These are phyloP conservation scores for Lasius fuliginosus DNA, from an alignment of 2,888 invertebrate genomes.

Conservation along the genomic window DNA sequence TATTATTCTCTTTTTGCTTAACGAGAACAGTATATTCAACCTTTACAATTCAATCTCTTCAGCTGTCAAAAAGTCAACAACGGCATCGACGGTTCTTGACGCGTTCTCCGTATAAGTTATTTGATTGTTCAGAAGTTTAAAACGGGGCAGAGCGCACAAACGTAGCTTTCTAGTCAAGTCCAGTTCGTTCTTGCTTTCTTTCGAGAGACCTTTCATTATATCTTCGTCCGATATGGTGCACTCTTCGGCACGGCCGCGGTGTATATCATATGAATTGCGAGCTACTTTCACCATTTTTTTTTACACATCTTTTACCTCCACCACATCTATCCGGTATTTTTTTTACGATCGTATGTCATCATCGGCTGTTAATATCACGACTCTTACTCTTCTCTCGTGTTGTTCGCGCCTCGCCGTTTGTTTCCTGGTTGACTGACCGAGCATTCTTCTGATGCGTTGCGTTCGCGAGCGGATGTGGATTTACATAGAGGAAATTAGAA, in stretches of 20 bases:
- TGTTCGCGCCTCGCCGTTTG: neutral
- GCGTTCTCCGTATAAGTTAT: neutral
- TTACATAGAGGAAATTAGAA: constrained; percentile 39
- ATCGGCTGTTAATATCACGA: neutral
- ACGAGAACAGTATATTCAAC: neutral
- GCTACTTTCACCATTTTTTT: constrained; percentile 55
- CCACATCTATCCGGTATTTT: constrained; percentile 3
- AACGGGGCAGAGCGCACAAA: neutral
- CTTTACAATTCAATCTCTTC: neutral
- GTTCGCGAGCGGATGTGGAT: constrained; percentile 4
- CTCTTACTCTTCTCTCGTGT: constrained; percentile 22
- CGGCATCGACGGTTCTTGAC: neutral
- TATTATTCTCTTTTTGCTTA: neutral
- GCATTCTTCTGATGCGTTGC: constrained; percentile 13
- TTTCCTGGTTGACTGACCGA: constrained; percentile 44
- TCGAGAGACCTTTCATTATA: constrained; percentile 46
- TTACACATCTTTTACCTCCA: constrained; percentile 33
- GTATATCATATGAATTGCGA: constrained; percentile 9
- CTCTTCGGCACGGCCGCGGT: constrained; percentile 22
- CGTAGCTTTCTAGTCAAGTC: constrained; percentile 43
- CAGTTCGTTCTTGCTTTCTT: constrained; percentile 49
- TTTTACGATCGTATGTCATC: constrained; percentile 7
- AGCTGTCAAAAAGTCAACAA: neutral
- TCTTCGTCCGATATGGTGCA: constrained; percentile 33
- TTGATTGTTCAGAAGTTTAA: constrained; percentile 13